Evolutionary conservation across 2,113 vertebrate species (phyloP).

Genomic region (Bos javanicus): DNA sequence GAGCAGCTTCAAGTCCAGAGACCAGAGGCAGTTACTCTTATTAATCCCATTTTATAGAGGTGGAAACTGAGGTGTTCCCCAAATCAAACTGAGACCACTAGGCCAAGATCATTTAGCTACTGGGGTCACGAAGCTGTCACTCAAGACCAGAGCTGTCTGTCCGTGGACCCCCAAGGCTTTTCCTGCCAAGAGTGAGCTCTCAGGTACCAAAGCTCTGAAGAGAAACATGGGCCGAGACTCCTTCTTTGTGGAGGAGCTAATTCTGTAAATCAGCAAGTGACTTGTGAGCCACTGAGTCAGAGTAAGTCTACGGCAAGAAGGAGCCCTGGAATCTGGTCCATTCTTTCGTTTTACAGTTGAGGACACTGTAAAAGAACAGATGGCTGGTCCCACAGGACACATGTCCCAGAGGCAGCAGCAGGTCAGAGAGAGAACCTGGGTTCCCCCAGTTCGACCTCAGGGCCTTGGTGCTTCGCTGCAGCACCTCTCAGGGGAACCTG

Average conservation of each 20-base stretch:
- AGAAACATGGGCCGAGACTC: background rate
- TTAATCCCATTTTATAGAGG: background rate
- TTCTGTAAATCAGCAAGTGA: background rate
- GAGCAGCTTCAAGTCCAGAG: background rate
- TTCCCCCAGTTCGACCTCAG: background rate
- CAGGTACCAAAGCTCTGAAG: background rate
- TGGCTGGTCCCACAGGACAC: background rate
- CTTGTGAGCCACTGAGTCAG: background rate
- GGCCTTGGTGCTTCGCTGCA: accelerated
- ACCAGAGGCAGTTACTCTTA: background rate
- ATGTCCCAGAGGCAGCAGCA: background rate
- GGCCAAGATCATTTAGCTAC: background rate
- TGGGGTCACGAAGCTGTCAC: background rate
- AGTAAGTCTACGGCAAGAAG: background rate
- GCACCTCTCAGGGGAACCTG: background rate
- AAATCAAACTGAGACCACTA: background rate
- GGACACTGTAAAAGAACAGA: background rate
- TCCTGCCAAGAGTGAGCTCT: background rate
- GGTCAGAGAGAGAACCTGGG: background rate
- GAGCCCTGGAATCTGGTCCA: background rate
- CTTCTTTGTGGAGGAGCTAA: background rate
- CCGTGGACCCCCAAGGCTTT: background rate
- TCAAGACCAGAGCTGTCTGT: background rate
- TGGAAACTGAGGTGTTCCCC: background rate
- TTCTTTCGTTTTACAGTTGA: background rate